These are phyloP conservation scores for Nasua narica DNA, from an alignment of 2,797 vertebrate genomes.

Conservation along the genomic window DNA sequence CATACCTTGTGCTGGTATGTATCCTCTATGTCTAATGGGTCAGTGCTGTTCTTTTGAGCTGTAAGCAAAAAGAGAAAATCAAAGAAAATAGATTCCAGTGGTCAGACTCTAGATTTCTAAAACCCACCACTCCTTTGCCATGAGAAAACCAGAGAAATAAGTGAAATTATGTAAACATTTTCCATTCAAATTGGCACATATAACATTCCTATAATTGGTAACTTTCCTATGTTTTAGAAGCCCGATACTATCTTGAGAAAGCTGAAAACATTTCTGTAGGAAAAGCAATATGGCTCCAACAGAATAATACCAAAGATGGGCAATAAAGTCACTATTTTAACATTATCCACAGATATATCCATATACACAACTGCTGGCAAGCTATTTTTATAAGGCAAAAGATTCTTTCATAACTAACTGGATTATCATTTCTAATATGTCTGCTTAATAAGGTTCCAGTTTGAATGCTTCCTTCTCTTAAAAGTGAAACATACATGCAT, in stretches of 20 bases:
- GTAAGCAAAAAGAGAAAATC: constrained; percentile 51
- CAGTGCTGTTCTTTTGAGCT: constrained; percentile 56
- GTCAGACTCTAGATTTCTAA: not conserved
- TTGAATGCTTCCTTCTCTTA: not conserved
- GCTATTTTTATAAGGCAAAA: not conserved
- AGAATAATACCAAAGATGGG: constrained; percentile 1
- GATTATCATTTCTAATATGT: not conserved
- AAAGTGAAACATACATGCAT: not conserved
- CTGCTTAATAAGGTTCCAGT: not conserved
- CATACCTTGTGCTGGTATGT: constrained; percentile 72
- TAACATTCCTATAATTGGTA: not conserved
- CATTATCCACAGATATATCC: not conserved
- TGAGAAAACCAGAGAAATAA: constrained; percentile 5
- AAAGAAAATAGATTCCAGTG: not conserved
- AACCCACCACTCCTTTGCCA: not conserved
- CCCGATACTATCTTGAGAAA: constrained; percentile 10
- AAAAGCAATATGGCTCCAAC: constrained; percentile 7
- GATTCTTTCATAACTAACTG: not conserved
- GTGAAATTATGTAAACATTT: constrained; percentile 14
- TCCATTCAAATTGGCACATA: constrained; percentile 3
- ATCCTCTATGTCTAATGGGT: not conserved
- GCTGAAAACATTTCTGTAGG: not conserved
- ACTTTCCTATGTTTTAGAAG: constrained; percentile 25
- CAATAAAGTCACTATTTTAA: constrained; percentile 1
- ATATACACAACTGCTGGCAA: not conserved